These are phyloP conservation scores for Siderastrea siderea DNA, from an alignment of 92 coral and sea anemone species.

Conservation along the genomic window DNA sequence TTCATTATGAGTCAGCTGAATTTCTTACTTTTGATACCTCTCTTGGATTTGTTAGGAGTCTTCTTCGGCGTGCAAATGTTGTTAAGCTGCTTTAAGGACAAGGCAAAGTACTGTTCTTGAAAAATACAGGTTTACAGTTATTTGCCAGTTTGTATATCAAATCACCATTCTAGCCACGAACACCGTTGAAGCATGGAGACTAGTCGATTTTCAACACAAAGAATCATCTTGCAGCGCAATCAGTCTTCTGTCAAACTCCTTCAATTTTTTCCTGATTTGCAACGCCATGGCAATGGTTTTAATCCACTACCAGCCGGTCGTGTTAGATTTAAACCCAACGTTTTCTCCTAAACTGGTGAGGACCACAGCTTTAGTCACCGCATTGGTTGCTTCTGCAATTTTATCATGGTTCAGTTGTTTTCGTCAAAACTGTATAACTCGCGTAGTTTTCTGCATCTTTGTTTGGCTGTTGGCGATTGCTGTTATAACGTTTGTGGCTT, in stretches of 20 bases:
- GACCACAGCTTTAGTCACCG: not conserved
- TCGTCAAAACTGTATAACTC: not conserved
- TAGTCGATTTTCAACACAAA: not conserved
- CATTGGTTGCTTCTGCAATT: not conserved
- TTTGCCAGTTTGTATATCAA: not conserved
- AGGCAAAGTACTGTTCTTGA: conserved; percentile 3
- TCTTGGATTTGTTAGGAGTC: not conserved
- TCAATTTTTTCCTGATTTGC: not conserved
- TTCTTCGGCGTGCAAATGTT: conserved; percentile 5
- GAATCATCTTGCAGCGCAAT: not conserved
- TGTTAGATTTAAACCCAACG: not conserved
- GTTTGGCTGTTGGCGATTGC: not conserved
- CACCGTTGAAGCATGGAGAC: not conserved
- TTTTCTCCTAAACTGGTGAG: not conserved
- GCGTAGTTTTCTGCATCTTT: not conserved
- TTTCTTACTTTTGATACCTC: not conserved
- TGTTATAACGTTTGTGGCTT: not conserved
- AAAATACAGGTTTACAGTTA: not conserved
- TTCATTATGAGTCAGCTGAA: not conserved
- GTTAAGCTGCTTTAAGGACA: conserved; percentile 23
- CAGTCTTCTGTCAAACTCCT: not conserved
- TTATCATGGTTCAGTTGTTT: not conserved
- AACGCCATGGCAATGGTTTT: not conserved
- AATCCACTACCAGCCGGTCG: not conserved
- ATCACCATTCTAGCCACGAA: conserved; percentile 3